Evolutionary conservation across 2,113 vertebrate species (phyloP).

Genomic region (Peromyscus maniculatus): DNA sequence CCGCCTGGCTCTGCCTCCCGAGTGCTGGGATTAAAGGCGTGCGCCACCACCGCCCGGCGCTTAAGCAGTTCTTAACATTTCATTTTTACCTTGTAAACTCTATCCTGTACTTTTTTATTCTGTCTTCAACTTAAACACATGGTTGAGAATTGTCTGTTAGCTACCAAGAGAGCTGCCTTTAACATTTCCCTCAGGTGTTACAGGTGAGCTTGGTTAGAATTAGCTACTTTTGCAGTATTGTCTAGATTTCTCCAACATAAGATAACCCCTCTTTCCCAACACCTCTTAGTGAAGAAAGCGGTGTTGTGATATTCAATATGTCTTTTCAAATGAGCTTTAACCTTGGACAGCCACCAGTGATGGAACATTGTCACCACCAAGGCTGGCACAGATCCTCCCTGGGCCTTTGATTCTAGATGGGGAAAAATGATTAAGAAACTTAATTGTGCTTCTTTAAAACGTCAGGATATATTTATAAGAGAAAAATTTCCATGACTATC

Average conservation of each 20-base stretch:
- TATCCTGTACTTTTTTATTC: neutral
- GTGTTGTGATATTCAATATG: neutral
- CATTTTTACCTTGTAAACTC: slow-evolving; percentile 12
- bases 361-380: neutral
- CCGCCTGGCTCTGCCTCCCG: too few relatives aligned
- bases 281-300: neutral
- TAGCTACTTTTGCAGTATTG: slow-evolving; percentile 32
- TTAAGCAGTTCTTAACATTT: neutral
- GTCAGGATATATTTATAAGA: neutral
- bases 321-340: neutral
- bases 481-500: neutral
- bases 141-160: slow-evolving; percentile 2
- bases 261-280: neutral
- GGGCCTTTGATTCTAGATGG: neutral
- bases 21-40: too few relatives aligned
- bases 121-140: neutral
- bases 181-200: neutral
- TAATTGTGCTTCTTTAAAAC: neutral
- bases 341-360: neutral
- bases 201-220: neutral
- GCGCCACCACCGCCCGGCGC: too few relatives aligned
- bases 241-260: neutral
- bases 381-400: neutral
- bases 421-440: neutral
- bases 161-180: slow-evolving; percentile 4